Conservation (phyloP, 2,888 invertebrate genomes). For the Liodrosophila aerea region DNA sequence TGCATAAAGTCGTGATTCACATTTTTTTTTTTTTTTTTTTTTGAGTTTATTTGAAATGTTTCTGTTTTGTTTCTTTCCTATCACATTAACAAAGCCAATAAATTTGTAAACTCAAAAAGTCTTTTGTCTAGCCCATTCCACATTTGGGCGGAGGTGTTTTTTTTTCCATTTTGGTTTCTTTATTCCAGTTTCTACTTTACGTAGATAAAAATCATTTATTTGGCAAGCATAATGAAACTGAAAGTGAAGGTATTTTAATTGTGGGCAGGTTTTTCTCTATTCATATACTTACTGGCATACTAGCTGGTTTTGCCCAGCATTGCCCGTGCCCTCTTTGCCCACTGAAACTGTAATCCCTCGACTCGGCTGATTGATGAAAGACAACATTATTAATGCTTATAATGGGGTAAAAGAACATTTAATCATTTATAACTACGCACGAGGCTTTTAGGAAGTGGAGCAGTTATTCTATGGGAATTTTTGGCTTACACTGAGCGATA, state of each 20-base stretch:
- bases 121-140: slow-evolving; percentile 56
- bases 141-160: slow-evolving; percentile 64
- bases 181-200: slow-evolving; percentile 56
- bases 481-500: too few species aligned
- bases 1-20: slow-evolving; percentile 71
- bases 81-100: slow-evolving; percentile 57
- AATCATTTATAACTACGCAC: too few species aligned
- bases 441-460: too few species aligned
- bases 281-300: slow-evolving; percentile 11
- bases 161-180: slow-evolving; percentile 56
- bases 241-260: slow-evolving; percentile 69
- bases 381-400: too few species aligned
- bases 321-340: too few species aligned
- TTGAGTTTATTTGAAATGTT: slow-evolving; percentile 29
- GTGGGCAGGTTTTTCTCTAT: slow-evolving; percentile 58
- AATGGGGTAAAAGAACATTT: too few species aligned
- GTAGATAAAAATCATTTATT: slow-evolving; percentile 61
- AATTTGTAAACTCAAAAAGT: slow-evolving; percentile 49
- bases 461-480: too few species aligned
- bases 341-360: too few species aligned
- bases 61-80: slow-evolving; percentile 37
- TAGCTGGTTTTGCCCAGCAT: too few species aligned
- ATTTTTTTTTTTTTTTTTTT: too few species aligned
- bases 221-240: slow-evolving; percentile 59
- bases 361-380: too few species aligned